A percentile compares a stretch with the other conserved stretches of the same genome.
Evolutionary conservation across 2,888 invertebrate genomes (phyloP).

Genomic region (Ephialtes manifestator): DNA sequence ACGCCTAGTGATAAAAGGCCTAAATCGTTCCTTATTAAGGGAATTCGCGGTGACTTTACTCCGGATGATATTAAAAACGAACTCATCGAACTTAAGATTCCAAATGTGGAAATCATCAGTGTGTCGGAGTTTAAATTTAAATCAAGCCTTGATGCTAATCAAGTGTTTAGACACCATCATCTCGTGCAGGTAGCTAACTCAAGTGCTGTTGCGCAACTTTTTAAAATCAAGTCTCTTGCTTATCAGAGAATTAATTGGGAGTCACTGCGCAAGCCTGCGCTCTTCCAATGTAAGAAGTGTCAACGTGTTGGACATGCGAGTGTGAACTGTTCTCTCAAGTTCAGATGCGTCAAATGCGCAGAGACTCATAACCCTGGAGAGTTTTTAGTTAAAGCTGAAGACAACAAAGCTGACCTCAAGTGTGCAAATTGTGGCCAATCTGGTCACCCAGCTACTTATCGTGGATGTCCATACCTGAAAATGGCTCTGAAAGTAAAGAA

Average conservation of each 20-base stretch:
- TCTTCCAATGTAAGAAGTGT: slow-evolving; percentile 48
- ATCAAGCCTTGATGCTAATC: too few relatives aligned
- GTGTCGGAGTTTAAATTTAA: not conserved
- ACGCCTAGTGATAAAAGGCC: not conserved
- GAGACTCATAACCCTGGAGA: slow-evolving; percentile 2
- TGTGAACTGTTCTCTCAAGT: slow-evolving; percentile 25
- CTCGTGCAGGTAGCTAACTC: too few relatives aligned
- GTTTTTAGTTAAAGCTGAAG: too few relatives aligned
- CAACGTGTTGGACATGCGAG: slow-evolving; percentile 53
- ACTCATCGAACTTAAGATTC: slow-evolving; percentile 12
- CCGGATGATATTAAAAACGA: slow-evolving; percentile 12
- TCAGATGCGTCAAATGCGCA: slow-evolving; percentile 52
- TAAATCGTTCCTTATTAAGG: slow-evolving; percentile 1
- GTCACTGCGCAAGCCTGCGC: not conserved
- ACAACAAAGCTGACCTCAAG: not conserved
- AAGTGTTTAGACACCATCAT: too few relatives aligned
- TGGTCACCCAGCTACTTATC: not conserved
- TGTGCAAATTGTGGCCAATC: slow-evolving; percentile 42
- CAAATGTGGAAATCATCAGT: not conserved
- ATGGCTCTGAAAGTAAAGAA: not conserved
- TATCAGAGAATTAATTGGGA: slow-evolving; percentile 52
- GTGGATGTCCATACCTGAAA: slow-evolving; percentile 42
- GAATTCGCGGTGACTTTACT: not conserved
- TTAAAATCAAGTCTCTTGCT: not conserved
- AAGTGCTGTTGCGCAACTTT: too few relatives aligned